Base-by-base conservation (phyloP, 2,797 vertebrate species). In the Rhyacichthys aspro region DNA sequence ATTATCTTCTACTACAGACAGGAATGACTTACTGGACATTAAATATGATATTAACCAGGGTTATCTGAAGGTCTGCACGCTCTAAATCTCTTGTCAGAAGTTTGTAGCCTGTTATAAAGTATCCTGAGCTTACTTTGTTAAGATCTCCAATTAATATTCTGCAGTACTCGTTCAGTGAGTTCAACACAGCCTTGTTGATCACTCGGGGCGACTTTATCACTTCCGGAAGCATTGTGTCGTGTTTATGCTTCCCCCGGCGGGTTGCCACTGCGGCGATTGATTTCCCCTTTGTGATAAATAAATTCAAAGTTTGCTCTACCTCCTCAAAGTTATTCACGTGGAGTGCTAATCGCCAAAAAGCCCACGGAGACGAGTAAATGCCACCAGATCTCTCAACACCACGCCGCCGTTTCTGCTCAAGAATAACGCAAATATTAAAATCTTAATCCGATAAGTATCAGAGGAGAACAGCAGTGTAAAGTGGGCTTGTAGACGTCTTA, bases 381-480 rank as follows among this genome's bases (percentile, higher is more conserved):
- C 19, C 55, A 37, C 54, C 54, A 59, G 38, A 48, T 53, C 0
- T 56, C 53, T 33, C 16, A 28, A 28, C 44, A 9, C n/a, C 17
- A 16, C 58, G 16, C 36, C 43, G 1, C 5, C 9, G 19, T 39
- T 63, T 58, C 4, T 37, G 0, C 28, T 28, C 8, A 9, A 50
- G 43, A 38, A 7, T 15, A 43, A 5, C 32, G 17, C 23, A 33
- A 38, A 34, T 14, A 5, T 37, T 37, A 65, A 11, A 46, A 52
- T 60, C 42, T 16, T 43, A 59, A n/a, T n/a, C n/a, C n/a, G n/a
- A n/a, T n/a, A n/a, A n/a, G n/a, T n/a, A n/a, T n/a, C n/a, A n/a
- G n/a, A n/a, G n/a, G n/a, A n/a, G n/a, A n/a, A 72, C 60, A 48
- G 55, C 68, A 7, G 46, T 11, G 42, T 70, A 56, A 72, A 67